phyloP scores from a whole-genome alignment of 2,797 vertebrate species.

The Megalops cyprinoides region DNA sequence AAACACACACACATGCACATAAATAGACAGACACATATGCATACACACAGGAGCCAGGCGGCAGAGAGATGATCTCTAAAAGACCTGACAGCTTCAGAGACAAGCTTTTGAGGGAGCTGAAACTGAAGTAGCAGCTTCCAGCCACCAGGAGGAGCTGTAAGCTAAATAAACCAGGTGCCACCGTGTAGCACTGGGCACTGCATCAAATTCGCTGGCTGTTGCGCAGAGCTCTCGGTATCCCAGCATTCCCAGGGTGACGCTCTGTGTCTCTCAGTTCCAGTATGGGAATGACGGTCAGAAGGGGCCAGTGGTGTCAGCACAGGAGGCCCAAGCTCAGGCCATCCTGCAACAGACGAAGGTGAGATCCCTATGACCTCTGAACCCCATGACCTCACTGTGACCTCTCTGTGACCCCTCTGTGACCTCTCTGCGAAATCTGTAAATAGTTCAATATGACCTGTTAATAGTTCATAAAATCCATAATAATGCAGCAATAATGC shows the following conservation, averaged over 20 bases:
- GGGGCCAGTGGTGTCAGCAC: conserved; percentile 83
- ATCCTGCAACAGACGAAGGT: conserved; percentile 89
- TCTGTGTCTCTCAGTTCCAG: conserved; percentile 76
- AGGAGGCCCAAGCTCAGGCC: conserved; percentile 88
- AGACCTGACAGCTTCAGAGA: neutral
- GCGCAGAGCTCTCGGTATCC: neutral
- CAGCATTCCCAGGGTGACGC: neutral
- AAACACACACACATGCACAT: conserved; percentile 12
- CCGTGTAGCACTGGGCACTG: neutral
- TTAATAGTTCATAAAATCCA: neutral
- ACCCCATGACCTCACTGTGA: neutral
- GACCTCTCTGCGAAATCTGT: neutral
- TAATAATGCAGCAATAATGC: neutral
- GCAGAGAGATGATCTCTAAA: neutral
- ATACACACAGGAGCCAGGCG: neutral
- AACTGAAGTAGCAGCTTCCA: neutral
- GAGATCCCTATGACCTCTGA: conserved; percentile 26
- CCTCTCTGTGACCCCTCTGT: neutral
- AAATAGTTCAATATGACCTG: neutral
- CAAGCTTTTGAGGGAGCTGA: neutral
- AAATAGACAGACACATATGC: neutral
- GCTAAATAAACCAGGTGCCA: neutral
- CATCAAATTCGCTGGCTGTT: neutral
- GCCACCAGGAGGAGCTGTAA: conserved; percentile 19
- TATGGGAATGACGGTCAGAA: conserved; percentile 80